A percentile compares a stretch with the other conserved stretches of the same genome.
Conservation (phyloP, 2,113 vertebrate species). For the Nannobrachium achirus region DNA sequence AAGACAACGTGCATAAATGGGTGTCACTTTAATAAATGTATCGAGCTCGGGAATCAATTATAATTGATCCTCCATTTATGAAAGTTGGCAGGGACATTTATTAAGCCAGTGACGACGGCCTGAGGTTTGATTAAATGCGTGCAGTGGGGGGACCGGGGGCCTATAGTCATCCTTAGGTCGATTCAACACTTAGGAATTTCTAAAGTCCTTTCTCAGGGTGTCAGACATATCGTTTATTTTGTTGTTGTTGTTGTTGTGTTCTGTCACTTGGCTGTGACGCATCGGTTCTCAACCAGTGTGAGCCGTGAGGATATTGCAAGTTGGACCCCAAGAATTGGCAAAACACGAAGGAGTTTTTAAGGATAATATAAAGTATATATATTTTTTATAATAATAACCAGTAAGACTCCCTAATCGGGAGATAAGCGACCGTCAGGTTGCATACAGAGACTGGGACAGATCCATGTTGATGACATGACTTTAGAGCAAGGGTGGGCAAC, state of each 20-base stretch:
- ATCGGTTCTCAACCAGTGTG: constrained; percentile 10
- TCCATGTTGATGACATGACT: too few relatives aligned
- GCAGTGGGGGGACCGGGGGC: constrained; percentile 30
- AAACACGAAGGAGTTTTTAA: too few relatives aligned
- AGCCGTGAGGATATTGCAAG: constrained; percentile 23
- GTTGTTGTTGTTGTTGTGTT: constrained; percentile 24
- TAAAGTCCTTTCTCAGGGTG: constrained; percentile 65
- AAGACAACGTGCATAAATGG: constrained; percentile 68
- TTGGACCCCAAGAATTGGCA: too few relatives aligned
- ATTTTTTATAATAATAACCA: too few relatives aligned
- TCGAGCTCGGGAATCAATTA: constrained; percentile 82
- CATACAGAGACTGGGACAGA: too few relatives aligned
- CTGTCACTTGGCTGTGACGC: constrained; percentile 54
- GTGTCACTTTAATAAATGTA: constrained; percentile 84
- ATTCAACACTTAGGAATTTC: constrained; percentile 59
- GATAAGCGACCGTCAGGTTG: too few relatives aligned
- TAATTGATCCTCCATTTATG: constrained; percentile 81
- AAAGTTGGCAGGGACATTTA: constrained; percentile 82
- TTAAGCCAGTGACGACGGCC: constrained; percentile 70
- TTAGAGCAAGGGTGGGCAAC: too few relatives aligned
- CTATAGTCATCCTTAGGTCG: constrained; percentile 65
- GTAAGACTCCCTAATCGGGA: too few relatives aligned
- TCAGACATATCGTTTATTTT: constrained; percentile 67
- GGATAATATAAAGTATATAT: too few relatives aligned
- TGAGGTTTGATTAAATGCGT: constrained; percentile 76